These are phyloP conservation scores for Dicycla oo DNA, from an alignment of 2,888 invertebrate species.

Conservation along the genomic window DNA sequence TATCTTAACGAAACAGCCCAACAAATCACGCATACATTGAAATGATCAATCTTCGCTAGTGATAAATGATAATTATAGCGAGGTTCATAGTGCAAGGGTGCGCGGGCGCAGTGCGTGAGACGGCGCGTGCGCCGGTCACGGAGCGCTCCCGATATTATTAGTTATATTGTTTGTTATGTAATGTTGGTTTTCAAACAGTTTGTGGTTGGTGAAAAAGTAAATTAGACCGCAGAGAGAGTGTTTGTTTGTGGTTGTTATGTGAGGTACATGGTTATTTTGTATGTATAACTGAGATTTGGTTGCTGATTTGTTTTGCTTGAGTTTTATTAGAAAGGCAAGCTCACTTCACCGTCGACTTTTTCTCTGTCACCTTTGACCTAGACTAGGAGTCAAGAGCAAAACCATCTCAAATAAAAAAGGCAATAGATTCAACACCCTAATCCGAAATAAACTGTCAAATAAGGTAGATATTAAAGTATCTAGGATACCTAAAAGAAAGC, in stretches of 20 bases:
- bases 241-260: slow-evolving; percentile 52
- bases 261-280: slow-evolving; percentile 1
- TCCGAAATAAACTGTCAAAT: background rate
- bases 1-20: slow-evolving; percentile 58
- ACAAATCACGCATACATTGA: slow-evolving; percentile 61
- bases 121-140: slow-evolving; percentile 75
- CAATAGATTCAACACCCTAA: background rate
- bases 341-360: no score
- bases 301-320: background rate
- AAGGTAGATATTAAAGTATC: background rate
- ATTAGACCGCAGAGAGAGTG: slow-evolving; percentile 63
- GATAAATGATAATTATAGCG: slow-evolving; percentile 70
- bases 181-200: slow-evolving; percentile 53
- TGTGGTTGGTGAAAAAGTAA: slow-evolving; percentile 62
- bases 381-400: no score
- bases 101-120: slow-evolving; percentile 67
- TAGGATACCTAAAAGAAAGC: background rate
- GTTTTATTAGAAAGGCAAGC: background rate
- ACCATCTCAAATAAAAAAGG: no score
- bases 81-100: slow-evolving; percentile 73
- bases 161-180: slow-evolving; percentile 61
- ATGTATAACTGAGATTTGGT: background rate
- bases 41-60: slow-evolving; percentile 68
- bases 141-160: slow-evolving; percentile 58
- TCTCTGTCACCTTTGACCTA: no score